Base-by-base conservation (phyloP, 2,888 invertebrate genomes). In the Spodoptera exigua region DNA sequence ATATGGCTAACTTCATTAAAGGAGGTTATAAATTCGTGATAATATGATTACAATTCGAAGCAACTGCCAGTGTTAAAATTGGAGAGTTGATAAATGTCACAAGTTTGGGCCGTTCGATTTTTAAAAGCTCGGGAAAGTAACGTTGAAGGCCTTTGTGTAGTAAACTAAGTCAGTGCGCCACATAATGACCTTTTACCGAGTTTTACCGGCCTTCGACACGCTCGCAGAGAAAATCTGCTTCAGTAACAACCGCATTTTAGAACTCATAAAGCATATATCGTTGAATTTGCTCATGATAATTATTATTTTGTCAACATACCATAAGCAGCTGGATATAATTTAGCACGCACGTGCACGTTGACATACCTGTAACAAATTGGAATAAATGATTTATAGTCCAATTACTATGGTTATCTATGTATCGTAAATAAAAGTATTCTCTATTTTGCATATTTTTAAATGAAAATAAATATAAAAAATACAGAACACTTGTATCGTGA, bases 101-200 rank as follows among this genome's bases (percentile, higher is more conserved):
- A 27, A 27, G 27, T 27, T 9, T 7, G 27, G 46, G 55, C 57
- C 58, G 59, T 59, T 63, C 76, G 73, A 82, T 82, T 79, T 80
- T 81, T 79, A 80, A 81, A 83, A 82, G 81, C 81, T 77, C 67
- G 59, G 71, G 62, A 75, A 73, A 72, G 74, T 65, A 59, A 61
- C 65, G 51, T 65, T 56, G 64, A 79, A 75, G 78, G 83, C 79
- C 81, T 88, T 87, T 87, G 86, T 84, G 76, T 59, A 66, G 78
- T 67, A 82, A 87, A 85, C 83, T 83, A 85, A 87, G 85, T 84
- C 81, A 82, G 80, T 79, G 78, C 81, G 77, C 81, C 75, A 78
- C 76, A 81, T 82, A 80, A 80, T 76, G 79, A 81, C 84, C 80
- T 87, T 82, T 84, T 85, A 81, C 79, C 78, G 80, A 78, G 79